Conservation (phyloP, 2,888 invertebrate species). For the Incurvaria masculella region DNA sequence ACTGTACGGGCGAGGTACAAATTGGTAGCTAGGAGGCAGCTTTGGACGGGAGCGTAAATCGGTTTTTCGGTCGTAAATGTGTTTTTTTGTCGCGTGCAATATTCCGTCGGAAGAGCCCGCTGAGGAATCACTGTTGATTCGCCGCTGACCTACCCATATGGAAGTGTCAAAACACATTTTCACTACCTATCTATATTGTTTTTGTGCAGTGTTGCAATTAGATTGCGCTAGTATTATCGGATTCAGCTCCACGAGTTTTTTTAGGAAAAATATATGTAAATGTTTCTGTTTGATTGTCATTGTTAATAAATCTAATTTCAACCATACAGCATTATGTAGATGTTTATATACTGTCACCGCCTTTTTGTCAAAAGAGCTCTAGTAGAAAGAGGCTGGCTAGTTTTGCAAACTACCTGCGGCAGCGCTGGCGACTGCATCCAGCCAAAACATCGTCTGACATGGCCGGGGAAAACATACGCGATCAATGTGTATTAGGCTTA, state of each 20-base stretch:
- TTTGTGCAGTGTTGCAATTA: slow-evolving; percentile 35
- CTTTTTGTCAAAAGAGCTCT: too few relatives aligned
- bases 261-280: background rate
- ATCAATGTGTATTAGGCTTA: too few relatives aligned
- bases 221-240: slow-evolving; percentile 44
- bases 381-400: too few relatives aligned
- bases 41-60: slow-evolving; percentile 8
- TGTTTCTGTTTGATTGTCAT: background rate
- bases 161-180: background rate
- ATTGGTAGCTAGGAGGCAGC: slow-evolving; percentile 2
- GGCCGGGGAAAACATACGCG: too few relatives aligned
- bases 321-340: background rate
- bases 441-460: too few relatives aligned
- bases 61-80: too few relatives aligned
- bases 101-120: slow-evolving; percentile 18
- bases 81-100: too few relatives aligned
- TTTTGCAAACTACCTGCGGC: too few relatives aligned
- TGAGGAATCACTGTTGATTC: slow-evolving; percentile 24
- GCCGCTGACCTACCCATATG: slow-evolving; percentile 29
- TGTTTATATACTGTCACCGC: background rate
- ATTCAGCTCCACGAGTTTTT: background rate
- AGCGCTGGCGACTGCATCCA: too few relatives aligned
- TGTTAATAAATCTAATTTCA: background rate
- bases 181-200: slow-evolving; percentile 20
- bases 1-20: too few relatives aligned